Evolutionary conservation across 1,140 invertebrate species (phyloP).

Genomic region (Pygmarrhopalites habei): DNA sequence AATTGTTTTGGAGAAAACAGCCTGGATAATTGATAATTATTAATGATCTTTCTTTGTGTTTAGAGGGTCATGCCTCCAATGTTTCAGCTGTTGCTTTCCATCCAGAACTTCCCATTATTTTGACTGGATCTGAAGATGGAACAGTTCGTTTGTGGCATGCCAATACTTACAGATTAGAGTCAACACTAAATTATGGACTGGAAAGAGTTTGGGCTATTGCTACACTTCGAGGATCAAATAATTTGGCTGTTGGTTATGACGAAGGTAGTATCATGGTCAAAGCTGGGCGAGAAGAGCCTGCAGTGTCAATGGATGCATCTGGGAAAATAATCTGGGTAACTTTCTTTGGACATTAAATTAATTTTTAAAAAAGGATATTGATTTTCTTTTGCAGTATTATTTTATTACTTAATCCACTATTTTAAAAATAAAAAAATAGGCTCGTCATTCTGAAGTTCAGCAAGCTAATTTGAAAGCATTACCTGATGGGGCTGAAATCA

Average conservation of each 20-base stretch:
- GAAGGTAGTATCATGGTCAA: slow-evolving; percentile 97
- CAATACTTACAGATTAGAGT: slow-evolving; percentile 93
- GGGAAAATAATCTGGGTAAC: slow-evolving; percentile 96
- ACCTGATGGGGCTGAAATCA: slow-evolving; percentile 57
- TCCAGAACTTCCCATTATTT: slow-evolving; percentile 91
- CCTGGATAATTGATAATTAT: too few species aligned
- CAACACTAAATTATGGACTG: slow-evolving; percentile 94
- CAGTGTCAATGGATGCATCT: slow-evolving; percentile 97
- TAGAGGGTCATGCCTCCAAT: slow-evolving; percentile 94
- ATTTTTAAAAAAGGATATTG: too few species aligned
- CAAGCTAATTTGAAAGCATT: slow-evolving; percentile 90
- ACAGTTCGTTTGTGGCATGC: slow-evolving; percentile 96
- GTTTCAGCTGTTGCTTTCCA: slow-evolving; percentile 90
- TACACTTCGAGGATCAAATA: slow-evolving; percentile 92
- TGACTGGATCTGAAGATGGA: slow-evolving; percentile 96
- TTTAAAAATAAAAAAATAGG: too few species aligned
- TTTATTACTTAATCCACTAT: too few species aligned
- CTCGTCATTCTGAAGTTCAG: slow-evolving; percentile 94
- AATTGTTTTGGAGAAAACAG: too few species aligned
- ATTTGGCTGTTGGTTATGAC: slow-evolving; percentile 95
- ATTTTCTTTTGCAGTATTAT: too few species aligned
- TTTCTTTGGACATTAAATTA: too few species aligned
- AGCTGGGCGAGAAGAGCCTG: slow-evolving; percentile 94
- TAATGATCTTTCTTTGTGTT: too few species aligned
- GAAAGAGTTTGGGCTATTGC: slow-evolving; percentile 96